A percentile compares a stretch with the other conserved stretches of the same genome.
Evolutionary conservation across 1,140 invertebrate genomes (phyloP).

Genomic region (Marisa cornuarietis): DNA sequence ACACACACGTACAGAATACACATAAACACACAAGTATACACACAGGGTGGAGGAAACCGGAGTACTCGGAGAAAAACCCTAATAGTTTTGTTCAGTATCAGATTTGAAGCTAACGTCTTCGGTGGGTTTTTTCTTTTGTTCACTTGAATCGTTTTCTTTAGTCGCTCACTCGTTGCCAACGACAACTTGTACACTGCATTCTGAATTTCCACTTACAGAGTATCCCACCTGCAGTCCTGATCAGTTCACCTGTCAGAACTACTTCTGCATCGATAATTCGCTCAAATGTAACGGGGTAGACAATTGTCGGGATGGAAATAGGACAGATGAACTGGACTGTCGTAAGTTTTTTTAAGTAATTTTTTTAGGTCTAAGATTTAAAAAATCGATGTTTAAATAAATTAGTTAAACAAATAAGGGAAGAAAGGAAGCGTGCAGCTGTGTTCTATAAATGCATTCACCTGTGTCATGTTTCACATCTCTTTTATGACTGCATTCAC

Average conservation of each 20-base stretch:
- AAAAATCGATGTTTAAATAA: no score
- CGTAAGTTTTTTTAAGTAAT: constrained; percentile 43
- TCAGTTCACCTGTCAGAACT: constrained; percentile 58
- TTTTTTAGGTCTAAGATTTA: no score
- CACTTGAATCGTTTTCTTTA: no score
- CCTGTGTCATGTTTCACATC: background rate
- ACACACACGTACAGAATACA: constrained; percentile 29
- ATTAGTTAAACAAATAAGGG: no score
- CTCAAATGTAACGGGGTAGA: constrained; percentile 75
- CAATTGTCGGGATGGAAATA: constrained; percentile 82
- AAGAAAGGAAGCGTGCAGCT: no score
- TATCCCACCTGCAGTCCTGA: constrained; percentile 76
- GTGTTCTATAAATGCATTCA: background rate
- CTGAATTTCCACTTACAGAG: constrained; percentile 69
- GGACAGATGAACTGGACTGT: constrained; percentile 57
- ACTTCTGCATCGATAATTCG: constrained; percentile 71
- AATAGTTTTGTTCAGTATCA: no score
- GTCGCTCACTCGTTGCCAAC: no score
- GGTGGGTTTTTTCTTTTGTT: no score
- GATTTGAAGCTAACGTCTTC: no score
- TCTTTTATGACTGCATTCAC: background rate
- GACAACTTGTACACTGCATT: background rate
- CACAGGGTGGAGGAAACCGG: background rate
- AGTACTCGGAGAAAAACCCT: background rate
- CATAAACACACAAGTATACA: no score